Evolutionary conservation across 2,797 vertebrate genomes (phyloP), one percentile per base, ranked within the genome.

Genomic region (Oceanodroma leucorhoa): DNA sequence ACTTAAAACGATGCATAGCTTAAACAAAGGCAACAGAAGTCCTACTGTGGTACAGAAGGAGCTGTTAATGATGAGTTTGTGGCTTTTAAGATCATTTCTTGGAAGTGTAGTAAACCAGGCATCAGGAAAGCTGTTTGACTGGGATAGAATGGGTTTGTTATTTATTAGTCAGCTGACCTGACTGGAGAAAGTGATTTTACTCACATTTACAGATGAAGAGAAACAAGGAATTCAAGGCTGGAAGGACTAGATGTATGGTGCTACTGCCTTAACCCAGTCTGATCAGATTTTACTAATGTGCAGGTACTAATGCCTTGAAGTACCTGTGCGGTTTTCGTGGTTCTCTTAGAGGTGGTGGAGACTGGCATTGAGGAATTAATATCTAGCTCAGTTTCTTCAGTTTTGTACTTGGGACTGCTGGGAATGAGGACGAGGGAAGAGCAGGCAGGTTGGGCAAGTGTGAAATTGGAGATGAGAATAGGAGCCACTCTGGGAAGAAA

Each of bases 1-100:
- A 9, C 36, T 50, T 26, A 57, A 65, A 83, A 30, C 0, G 2
- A 15, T 32, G 9, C 5, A 4, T 1, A 5, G 15, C 11, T 48
- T 70, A 2, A 8, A 45, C 48, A 34, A 64, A 85, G 54, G 38
- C 57, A 43, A 1, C 50, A 20, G 29, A 14, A 79, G 24, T n/a
- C 30, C 32, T 78, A 3, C 50, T 34, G 46, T 32, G 54, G 26
- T 46, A 18, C 55, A 23, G 77, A 22, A 65, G 20, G 46, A 50
- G 34, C 40, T 51, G 41, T n/a, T 62, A 27, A 18, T 32, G 20
- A 36, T 9, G 21, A n/a, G 18, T 29, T 14, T 67, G 45, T 60
- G n/a, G 30, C 41, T 61, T 62, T 18, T 27, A 23, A 60, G 32
- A 60, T 65, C 0, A 3, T 23, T 84, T 67, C 24, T 79, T 76